Base-by-base conservation (phyloP, 2,888 invertebrate genomes). In the Volucella bombylans region DNA sequence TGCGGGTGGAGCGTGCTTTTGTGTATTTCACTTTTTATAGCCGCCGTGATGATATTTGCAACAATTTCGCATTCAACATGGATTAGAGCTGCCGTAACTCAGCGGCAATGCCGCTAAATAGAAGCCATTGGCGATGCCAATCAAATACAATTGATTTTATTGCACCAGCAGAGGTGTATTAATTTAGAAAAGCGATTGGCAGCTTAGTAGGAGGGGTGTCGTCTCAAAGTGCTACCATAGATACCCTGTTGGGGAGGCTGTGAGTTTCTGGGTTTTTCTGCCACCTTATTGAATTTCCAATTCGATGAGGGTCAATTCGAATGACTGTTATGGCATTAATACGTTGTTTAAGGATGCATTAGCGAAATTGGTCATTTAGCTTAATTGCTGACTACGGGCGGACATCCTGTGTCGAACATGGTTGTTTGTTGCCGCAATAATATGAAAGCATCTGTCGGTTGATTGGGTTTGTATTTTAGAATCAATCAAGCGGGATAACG, bases 61-160 rank as follows among this genome's bases (percentile, higher is more conserved):
- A 79, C 79, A 83, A 74, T 71, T 79, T 79, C 55, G 79, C 71
- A 71, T 76, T 79, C 43, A 78, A 82, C 73, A 82, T 59, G 64
- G 62, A 72, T 62, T 50, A 78, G 52, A 57, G 43, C 49, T 67
- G 67, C 54, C 31, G 31, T 31, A 31, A 31, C 31, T 6, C 31
- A 31, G 31, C 31, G 31, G 31, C 31, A 31, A 6, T 67, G 18
- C 41, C 14, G 43, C 59, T 14, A n/a, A 73, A 59, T 55, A 45
- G 23, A 65, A 68, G 41, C 55, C 62, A 12, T 45, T 62, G 64
- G 61, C 71, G 49, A 74, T 74, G 74, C 47, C 82, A 78, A 83
- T 83, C 79, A 79, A 74, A 61, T 61, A n/a, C 71, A 79, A 83
- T 79, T 67, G 79, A 79, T 83, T 83, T 83, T 55, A 61, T 52